These are phyloP conservation scores for Oophaga pumilio DNA, from an alignment of 2,113 vertebrate species.

Conservation along the genomic window DNA sequence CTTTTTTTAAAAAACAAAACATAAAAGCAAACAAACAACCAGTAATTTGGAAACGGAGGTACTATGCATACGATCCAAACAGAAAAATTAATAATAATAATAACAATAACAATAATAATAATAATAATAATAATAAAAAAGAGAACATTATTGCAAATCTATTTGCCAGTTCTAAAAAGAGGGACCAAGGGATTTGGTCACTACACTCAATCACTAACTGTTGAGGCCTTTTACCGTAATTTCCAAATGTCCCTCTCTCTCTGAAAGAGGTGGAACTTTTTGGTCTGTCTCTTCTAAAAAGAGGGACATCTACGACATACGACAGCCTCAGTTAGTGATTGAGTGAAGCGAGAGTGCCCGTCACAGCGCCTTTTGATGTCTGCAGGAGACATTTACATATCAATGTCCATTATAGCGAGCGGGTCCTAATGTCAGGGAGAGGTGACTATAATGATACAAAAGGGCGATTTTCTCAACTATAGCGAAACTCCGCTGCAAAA, in stretches of 20 bases:
- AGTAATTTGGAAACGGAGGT: background rate
- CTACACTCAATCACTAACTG: too few species aligned
- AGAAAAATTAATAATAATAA: too few species aligned
- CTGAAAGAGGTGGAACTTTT: too few species aligned
- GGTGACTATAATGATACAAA: slow-evolving; percentile 11
- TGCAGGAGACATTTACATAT: slow-evolving; percentile 26
- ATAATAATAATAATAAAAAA: too few species aligned
- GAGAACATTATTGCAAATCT: background rate
- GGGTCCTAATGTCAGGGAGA: slow-evolving; percentile 16
- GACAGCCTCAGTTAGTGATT: slow-evolving; percentile 10
- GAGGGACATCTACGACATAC: background rate
- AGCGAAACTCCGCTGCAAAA: background rate
- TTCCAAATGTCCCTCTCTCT: too few species aligned
- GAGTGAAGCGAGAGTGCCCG: slow-evolving; percentile 11
- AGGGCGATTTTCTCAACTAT: slow-evolving; percentile 25
- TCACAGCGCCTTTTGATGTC: slow-evolving; percentile 9
- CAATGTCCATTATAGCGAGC: slow-evolving; percentile 27
- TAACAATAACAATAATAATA: too few species aligned
- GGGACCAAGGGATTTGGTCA: background rate
- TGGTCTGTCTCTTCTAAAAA: background rate
- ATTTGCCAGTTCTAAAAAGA: background rate
- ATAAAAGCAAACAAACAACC: too few species aligned
- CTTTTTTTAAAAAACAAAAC: too few species aligned
- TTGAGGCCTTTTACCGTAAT: too few species aligned
- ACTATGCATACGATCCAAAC: background rate